phyloP scores from a whole-genome alignment of 2,113 vertebrate species.

The Hemichromis elongatus region DNA sequence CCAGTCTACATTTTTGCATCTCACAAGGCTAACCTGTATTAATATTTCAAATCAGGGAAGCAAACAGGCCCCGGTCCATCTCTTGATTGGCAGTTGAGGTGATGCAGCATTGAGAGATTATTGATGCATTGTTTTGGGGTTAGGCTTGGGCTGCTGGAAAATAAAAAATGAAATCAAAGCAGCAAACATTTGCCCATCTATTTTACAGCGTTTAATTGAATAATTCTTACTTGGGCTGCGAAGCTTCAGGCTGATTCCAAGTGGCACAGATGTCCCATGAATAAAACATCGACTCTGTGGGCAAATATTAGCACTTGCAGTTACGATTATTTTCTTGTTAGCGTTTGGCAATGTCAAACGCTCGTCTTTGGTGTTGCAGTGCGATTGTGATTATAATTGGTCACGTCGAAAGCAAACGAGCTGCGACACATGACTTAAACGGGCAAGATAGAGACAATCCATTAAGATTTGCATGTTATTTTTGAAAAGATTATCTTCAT shows the following conservation, averaged over 20 bases:
- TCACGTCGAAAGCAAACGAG: constrained; percentile 20
- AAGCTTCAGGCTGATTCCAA: constrained; percentile 47
- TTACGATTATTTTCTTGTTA: constrained; percentile 54
- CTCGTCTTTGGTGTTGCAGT: constrained; percentile 14
- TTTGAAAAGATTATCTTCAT: constrained; percentile 10
- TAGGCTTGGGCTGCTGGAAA: constrained; percentile 19
- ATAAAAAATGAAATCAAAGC: constrained; percentile 27
- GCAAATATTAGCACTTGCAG: constrained; percentile 52
- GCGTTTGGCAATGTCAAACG: constrained; percentile 37
- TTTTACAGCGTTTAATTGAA: constrained; percentile 55
- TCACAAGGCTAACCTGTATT: constrained; percentile 75
- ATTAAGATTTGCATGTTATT: constrained; percentile 34
- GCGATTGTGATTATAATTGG: constrained; percentile 42
- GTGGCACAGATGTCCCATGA: constrained; percentile 63
- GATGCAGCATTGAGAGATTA: constrained; percentile 57
- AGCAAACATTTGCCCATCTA: constrained; percentile 43
- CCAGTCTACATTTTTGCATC: constrained; percentile 71
- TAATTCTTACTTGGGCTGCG: constrained; percentile 36
- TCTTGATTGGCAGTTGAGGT: constrained; percentile 65
- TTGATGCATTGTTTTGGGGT: constrained; percentile 47
- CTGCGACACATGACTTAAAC: constrained; percentile 7
- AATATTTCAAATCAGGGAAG: constrained; percentile 75
- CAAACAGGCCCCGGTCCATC: constrained; percentile 40
- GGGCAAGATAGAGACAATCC: background rate
- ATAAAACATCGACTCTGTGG: constrained; percentile 56